Evolutionary conservation across 2,797 vertebrate genomes (phyloP).

Genomic region (Paratrypauchen microcephalus): DNA sequence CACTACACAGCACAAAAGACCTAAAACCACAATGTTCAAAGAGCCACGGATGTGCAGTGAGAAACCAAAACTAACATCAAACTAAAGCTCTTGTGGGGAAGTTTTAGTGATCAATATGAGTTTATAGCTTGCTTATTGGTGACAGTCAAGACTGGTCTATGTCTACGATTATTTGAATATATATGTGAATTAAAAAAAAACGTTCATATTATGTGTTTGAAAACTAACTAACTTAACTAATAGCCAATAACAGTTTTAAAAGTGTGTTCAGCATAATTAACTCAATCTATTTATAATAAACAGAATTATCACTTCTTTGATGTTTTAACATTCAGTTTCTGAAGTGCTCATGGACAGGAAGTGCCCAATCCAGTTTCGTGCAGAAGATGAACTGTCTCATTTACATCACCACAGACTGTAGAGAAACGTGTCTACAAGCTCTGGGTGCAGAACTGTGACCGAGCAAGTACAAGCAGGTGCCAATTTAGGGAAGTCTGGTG

Average conservation of each 20-base stretch:
- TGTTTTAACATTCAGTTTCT: not conserved
- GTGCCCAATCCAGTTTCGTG: not conserved
- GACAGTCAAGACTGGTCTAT: not conserved
- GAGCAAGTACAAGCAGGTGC: no score
- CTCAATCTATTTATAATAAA: not conserved
- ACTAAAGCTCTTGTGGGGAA: not conserved
- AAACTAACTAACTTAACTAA: no score
- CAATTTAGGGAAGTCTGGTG: no score
- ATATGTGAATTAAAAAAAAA: not conserved
- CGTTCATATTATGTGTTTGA: not conserved
- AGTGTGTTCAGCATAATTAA: not conserved
- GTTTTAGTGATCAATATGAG: not conserved
- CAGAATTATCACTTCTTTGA: not conserved
- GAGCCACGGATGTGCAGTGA: not conserved
- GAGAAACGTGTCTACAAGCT: not conserved
- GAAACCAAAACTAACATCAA: not conserved
- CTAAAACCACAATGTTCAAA: not conserved
- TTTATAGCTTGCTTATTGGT: not conserved
- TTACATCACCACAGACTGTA: not conserved
- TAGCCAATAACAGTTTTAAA: not conserved
- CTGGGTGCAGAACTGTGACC: no score
- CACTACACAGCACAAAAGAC: not conserved
- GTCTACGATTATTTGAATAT: not conserved
- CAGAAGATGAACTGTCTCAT: not conserved
- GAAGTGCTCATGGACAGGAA: not conserved